Evolutionary conservation across 2,113 vertebrate genomes (phyloP).

Genomic region (Psittacara wagleri): DNA sequence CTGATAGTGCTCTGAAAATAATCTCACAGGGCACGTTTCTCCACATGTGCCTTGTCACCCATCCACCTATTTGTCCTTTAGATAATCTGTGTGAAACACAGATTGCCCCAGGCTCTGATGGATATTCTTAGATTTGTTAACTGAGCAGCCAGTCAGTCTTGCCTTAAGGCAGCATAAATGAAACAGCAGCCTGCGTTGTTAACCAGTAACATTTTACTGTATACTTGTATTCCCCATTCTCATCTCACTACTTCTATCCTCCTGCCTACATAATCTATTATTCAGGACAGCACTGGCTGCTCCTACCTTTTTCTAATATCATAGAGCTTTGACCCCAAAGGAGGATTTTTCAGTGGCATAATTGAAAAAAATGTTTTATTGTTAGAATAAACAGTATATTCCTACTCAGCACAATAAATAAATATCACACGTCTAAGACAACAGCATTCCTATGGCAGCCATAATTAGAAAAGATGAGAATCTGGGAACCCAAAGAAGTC

Average conservation of each 20-base stretch:
- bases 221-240: background rate
- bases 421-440: background rate
- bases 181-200: background rate
- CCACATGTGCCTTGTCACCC: background rate
- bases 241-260: background rate
- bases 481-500: background rate
- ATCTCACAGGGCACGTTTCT: background rate
- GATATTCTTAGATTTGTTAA: background rate
- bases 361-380: background rate
- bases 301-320: background rate
- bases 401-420: background rate
- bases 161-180: background rate
- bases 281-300: background rate
- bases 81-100: background rate
- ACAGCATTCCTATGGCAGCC: background rate
- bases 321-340: background rate
- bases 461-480: background rate
- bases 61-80: background rate
- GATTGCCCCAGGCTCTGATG: background rate
- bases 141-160: background rate
- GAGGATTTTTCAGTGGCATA: accelerated
- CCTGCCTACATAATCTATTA: background rate
- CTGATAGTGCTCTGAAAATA: background rate
- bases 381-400: background rate
- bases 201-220: background rate